Evolutionary conservation across 1,140 invertebrate species (phyloP).

Genomic region (Argopecten irradians): DNA sequence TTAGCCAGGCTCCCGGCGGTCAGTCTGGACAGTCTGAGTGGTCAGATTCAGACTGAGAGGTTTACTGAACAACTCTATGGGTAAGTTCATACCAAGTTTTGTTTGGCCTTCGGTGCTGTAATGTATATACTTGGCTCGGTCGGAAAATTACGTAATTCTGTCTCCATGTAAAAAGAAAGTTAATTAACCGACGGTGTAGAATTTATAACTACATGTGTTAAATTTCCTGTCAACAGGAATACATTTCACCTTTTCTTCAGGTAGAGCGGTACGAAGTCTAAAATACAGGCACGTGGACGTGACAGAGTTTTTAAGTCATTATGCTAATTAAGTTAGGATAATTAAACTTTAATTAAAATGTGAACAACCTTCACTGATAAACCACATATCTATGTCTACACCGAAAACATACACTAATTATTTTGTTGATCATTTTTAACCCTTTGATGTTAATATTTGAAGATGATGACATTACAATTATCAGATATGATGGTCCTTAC

Average conservation of each 20-base stretch:
- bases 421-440: too few relatives aligned
- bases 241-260: background rate
- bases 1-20: background rate
- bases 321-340: too few relatives aligned
- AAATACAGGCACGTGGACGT: too few relatives aligned
- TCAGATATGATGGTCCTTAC: too few relatives aligned
- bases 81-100: background rate
- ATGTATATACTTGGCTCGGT: background rate
- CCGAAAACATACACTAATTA: too few relatives aligned
- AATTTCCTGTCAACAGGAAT: background rate
- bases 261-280: background rate
- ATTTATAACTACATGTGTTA: background rate
- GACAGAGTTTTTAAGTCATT: too few relatives aligned
- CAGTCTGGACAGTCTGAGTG: background rate
- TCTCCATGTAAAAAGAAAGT: background rate
- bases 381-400: too few relatives aligned
- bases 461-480: too few relatives aligned
- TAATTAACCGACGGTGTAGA: background rate
- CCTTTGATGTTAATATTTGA: too few relatives aligned
- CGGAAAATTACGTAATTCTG: background rate
- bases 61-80: background rate
- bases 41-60: background rate
- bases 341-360: too few relatives aligned
- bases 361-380: too few relatives aligned
- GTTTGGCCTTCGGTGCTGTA: too few relatives aligned